Percentiles rank a stretch among this genome's conserved stretches.
Conservation (phyloP, 2,797 vertebrate species). For the Tenualosa ilisha region DNA sequence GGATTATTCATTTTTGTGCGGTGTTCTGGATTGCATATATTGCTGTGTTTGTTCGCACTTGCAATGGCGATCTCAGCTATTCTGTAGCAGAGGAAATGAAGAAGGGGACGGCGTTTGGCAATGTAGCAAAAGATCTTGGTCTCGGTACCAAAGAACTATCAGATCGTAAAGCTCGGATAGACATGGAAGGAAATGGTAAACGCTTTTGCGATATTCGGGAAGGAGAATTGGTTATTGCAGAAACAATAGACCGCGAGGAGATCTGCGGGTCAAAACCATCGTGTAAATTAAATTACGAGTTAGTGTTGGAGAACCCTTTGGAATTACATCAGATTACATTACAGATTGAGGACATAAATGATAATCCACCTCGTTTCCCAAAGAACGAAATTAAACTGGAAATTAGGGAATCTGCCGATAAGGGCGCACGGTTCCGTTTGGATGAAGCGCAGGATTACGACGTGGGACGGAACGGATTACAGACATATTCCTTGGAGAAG, state of each 20-base stretch:
- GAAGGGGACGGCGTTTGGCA: constrained; percentile 58
- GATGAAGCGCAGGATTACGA: constrained; percentile 57
- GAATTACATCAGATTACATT: constrained; percentile 58
- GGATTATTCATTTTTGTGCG: not conserved
- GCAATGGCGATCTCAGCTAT: constrained; percentile 56
- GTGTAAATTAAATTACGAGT: constrained; percentile 59
- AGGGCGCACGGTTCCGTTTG: constrained; percentile 47
- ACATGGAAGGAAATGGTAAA: constrained; percentile 42
- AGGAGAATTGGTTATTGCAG: constrained; percentile 56
- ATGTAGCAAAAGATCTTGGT: constrained; percentile 60
- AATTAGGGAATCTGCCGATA: not conserved
- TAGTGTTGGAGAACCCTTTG: constrained; percentile 58
- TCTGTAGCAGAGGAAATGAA: constrained; percentile 33
- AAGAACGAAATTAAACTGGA: constrained; percentile 52
- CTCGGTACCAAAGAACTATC: constrained; percentile 41
- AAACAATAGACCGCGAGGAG: constrained; percentile 66
- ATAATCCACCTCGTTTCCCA: constrained; percentile 55
- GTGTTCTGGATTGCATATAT: not conserved
- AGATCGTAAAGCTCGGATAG: constrained; percentile 56
- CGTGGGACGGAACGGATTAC: constrained; percentile 53
- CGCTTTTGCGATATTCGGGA: constrained; percentile 51
- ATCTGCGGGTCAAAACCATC: constrained; percentile 62
- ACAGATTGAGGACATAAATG: constrained; percentile 56
- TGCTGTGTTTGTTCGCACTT: not conserved
- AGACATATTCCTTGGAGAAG: constrained; percentile 55